Percentiles rank a stretch among this genome's conserved stretches.
These are phyloP conservation scores for Fragariocoptes setiger DNA, from an alignment of 1,140 invertebrate species.

Conservation along the genomic window DNA sequence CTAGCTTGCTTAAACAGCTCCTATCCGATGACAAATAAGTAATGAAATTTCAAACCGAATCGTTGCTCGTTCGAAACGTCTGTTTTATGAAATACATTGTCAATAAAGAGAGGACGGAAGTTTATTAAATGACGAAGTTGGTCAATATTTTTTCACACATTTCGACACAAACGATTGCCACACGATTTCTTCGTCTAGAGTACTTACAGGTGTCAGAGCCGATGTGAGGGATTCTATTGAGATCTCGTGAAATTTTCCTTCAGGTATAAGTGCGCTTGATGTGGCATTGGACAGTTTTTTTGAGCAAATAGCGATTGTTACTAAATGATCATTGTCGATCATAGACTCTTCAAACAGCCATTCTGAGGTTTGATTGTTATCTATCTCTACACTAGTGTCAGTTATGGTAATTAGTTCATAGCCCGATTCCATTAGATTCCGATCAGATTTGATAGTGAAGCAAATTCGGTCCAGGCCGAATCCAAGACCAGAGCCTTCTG, in stretches of 20 bases:
- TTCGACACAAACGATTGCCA: neutral
- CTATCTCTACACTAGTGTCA: slow-evolving; percentile 33
- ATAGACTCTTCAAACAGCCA: slow-evolving; percentile 65
- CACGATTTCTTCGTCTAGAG: neutral
- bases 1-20: no score
- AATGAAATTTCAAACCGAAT: no score
- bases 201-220: neutral
- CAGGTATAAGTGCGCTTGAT: neutral
- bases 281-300: neutral
- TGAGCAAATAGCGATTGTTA: slow-evolving; percentile 32
- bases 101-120: no score
- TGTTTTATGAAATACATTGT: no score
- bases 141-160: no score
- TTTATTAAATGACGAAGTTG: no score
- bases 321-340: slow-evolving; percentile 41
- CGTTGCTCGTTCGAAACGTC: no score
- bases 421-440: neutral
- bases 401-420: slow-evolving; percentile 17
- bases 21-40: no score
- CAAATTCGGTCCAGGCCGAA: slow-evolving; percentile 36
- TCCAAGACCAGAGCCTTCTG: slow-evolving; percentile 47
- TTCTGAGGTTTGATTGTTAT: slow-evolving; percentile 23
- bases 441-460: slow-evolving; percentile 29
- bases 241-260: neutral
- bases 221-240: neutral